Base-by-base conservation (phyloP, 2,888 invertebrate species). In the Plebejus anna region DNA sequence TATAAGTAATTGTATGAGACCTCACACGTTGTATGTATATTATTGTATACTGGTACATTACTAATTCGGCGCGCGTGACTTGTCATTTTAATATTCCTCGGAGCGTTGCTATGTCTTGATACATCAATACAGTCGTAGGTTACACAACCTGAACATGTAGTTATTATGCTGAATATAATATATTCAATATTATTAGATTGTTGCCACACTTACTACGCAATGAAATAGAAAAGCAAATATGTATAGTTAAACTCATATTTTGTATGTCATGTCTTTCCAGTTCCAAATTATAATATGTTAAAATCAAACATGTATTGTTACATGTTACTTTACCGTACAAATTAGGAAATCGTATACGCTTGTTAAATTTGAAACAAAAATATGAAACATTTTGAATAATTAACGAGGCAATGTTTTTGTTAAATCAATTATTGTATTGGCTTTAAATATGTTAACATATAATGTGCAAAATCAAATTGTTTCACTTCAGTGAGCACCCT, bases 91-190 rank as follows among this genome's bases (percentile, higher is more conserved):
- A 88, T 90, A 91, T 90, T 88, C 89, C 80, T 79, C 78, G 78
- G 80, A 85, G 83, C 86, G 90, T 90, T 87, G 90, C 89, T 87
- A 90, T 87, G 89, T 83, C 80, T 85, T 88, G 90, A 89, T 90
- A 91, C 86, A 88, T 91, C 91, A 84, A 91, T 91, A 90, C 79
- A 76, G 77, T 77, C 76, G 70, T 70, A 22, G 51, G 5, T 66
- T 5, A 66, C 32, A 4, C 66, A 32, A 32, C 61, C 28, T 28
- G 22, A 7, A 11, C 61, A 9, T 28, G 22, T 28, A 61, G 61
- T 28, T 61, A 61, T 28, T 32, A 66, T 66, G 32, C 32, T 66
- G 66, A 66, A 66, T 66, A 32, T 66, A 59, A 22, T 22, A 22
- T 22, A 22, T 22, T 22, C 22, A 22, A 22, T 22, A 22, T 22